Evolutionary conservation across 2,888 invertebrate species (phyloP).

Genomic region (Caenorhabditis sp.): DNA sequence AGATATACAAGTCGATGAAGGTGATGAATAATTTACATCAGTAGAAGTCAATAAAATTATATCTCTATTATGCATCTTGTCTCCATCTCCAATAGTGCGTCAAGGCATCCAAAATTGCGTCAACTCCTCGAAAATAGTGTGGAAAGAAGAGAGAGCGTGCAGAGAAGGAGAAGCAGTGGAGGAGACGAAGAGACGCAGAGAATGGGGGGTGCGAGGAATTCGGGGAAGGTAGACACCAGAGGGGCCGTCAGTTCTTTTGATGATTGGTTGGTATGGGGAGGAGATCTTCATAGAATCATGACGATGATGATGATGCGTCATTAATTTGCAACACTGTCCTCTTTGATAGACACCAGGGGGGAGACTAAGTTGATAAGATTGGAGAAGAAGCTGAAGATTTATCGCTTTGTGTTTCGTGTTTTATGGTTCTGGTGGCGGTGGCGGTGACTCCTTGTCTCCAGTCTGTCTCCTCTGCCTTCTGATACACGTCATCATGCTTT

Average conservation of each 20-base stretch:
- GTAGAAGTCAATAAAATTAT: background rate
- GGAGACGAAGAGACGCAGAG: conserved; percentile 18
- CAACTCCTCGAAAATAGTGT: conserved; percentile 13
- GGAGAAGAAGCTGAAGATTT: conserved; percentile 32
- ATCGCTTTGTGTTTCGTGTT: conserved; percentile 36
- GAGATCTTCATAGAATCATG: conserved; percentile 5
- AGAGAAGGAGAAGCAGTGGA: background rate
- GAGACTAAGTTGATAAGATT: background rate
- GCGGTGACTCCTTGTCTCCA: no score
- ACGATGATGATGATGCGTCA: conserved; percentile 38
- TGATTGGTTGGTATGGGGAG: conserved; percentile 13
- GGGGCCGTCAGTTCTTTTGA: conserved; percentile 24
- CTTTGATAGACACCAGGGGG: conserved; percentile 15
- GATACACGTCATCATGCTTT: no score
- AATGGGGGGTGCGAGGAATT: background rate
- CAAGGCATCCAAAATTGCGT: background rate
- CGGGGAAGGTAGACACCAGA: background rate
- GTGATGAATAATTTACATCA: conserved; percentile 2
- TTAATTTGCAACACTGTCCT: conserved; percentile 39
- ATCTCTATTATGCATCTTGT: background rate
- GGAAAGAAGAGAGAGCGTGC: background rate
- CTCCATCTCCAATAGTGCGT: background rate
- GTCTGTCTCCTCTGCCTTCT: background rate
- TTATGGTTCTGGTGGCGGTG: background rate
- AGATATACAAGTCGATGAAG: background rate